Conservation (phyloP, 2,888 invertebrate genomes). For the Agrypnus murinus region DNA sequence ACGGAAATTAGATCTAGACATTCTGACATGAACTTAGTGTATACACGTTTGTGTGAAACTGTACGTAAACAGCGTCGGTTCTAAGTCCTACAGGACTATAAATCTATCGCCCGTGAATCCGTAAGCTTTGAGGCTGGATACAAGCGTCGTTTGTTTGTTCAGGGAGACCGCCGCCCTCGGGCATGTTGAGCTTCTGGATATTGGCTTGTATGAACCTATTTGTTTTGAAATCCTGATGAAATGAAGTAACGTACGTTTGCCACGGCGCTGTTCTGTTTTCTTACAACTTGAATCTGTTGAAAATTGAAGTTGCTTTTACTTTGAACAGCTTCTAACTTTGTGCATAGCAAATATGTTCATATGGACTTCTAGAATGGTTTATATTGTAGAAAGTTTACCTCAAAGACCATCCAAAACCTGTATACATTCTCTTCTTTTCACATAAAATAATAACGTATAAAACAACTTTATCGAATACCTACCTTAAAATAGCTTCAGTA, state of each 20-base stretch:
- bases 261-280: constrained; percentile 37
- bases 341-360: constrained; percentile 21
- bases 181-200: constrained; percentile 61
- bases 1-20: constrained; percentile 47
- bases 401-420: not conserved
- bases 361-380: constrained; percentile 15
- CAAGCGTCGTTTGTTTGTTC: constrained; percentile 63
- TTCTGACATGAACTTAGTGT: constrained; percentile 46
- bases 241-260: constrained; percentile 58
- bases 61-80: constrained; percentile 53
- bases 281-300: constrained; percentile 31
- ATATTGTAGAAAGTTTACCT: not conserved
- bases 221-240: constrained; percentile 64
- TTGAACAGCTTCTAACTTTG: constrained; percentile 29
- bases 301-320: constrained; percentile 38
- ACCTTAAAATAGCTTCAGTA: too few species aligned
- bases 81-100: constrained; percentile 63
- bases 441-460: too few species aligned
- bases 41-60: constrained; percentile 48
- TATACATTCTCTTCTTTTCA: too few species aligned
- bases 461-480: too few species aligned
- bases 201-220: constrained; percentile 64
- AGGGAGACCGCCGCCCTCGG: constrained; percentile 56
- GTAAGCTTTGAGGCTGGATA: constrained; percentile 60
- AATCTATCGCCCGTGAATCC: constrained; percentile 63